Base-by-base conservation (phyloP, 1,140 invertebrate genomes). In the Anoplophora glabripennis region DNA sequence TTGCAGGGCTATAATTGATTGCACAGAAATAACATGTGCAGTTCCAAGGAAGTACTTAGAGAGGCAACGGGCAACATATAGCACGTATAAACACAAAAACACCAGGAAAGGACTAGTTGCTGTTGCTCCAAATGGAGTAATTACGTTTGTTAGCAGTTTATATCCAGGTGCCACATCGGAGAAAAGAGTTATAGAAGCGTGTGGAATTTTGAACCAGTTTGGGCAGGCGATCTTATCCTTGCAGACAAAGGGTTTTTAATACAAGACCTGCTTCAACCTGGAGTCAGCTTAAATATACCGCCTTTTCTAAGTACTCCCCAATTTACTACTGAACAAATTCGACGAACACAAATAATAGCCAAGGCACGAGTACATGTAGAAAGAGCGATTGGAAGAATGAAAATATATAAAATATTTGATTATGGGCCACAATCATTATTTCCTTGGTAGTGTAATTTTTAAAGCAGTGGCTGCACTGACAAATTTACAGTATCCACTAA, bases 181-280 rank as follows among this genome's bases (percentile, higher is more conserved):
- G 14, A 65, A 65, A 48, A 47, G 54, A 57, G 44, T 61, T 49
- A 53, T 61, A 12, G n/a, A 51, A 54, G 1, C 48, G 21, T 44
- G 52, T 49, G 45, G 44, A 17, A 36, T 59, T 34, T 47, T 65
- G 41, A 10, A 45, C 11, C 15, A 49, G 33, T 65, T 18, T 33
- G 37, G 7, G 3, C 36, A 11, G 64, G 61, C 18, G 64, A 66
- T 53, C 21, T 66, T 17, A 46, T 65, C 5, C 15, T 65, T 7
- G 64, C 64, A 8, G 64, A 65, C 33, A 65, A 65, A 47, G 60
- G 64, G 7, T 62, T 65, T 51, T 56, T 65, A 44, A 63, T 65
- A 53, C 15, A 14, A 41, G 60, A 65, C 36, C 15, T 63, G 1
- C 49, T 64, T 47, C 66, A 59, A 46, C 12, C 33, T 46, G 61